These are phyloP conservation scores for Aepyceros melampus DNA, from an alignment of 2,113 vertebrate genomes.

Conservation along the genomic window DNA sequence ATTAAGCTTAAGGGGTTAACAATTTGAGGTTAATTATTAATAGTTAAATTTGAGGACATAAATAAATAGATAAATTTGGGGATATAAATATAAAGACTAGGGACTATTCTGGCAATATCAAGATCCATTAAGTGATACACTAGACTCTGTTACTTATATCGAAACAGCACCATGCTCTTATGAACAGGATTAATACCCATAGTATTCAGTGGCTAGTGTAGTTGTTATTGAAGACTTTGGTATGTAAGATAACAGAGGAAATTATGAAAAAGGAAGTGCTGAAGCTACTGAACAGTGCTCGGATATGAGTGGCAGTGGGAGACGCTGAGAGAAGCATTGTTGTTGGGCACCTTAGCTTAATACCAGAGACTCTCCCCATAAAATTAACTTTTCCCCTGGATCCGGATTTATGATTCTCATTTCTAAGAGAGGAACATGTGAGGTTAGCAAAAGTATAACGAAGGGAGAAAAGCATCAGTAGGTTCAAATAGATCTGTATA, in stretches of 20 bases:
- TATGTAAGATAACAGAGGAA: background rate
- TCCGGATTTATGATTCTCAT: background rate
- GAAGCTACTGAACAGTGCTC: background rate
- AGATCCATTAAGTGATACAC: background rate
- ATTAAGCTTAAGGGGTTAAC: background rate
- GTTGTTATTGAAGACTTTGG: background rate
- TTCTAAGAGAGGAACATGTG: background rate
- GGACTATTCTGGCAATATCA: background rate
- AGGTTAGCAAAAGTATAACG: background rate
- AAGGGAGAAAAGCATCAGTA: background rate
- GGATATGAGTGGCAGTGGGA: background rate
- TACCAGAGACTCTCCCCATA: background rate
- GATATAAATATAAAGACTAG: background rate
- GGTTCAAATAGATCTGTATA: background rate
- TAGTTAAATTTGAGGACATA: background rate
- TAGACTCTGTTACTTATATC: background rate
- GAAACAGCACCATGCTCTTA: background rate
- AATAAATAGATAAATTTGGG: background rate
- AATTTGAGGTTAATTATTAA: background rate
- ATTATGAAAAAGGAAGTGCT: background rate
- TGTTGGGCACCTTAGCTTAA: background rate
- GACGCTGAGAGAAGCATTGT: background rate
- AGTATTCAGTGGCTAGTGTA: background rate
- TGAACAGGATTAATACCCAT: background rate
- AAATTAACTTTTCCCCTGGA: background rate